phyloP scores from a whole-genome alignment of 2,888 invertebrate species.

The Synergus japonicus region DNA sequence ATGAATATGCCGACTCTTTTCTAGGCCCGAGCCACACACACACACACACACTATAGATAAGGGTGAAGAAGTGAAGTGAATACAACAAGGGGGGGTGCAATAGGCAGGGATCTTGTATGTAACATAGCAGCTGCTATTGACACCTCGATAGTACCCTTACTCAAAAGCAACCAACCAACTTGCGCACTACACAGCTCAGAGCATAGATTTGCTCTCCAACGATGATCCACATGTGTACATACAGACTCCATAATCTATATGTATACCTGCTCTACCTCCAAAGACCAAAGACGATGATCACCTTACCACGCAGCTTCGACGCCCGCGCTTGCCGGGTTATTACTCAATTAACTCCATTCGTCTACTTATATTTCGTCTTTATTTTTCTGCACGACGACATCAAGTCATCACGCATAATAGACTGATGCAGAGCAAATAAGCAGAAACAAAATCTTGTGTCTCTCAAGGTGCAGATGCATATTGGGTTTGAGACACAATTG shows the following conservation, averaged over 20 bases:
- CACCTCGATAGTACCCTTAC: constrained; percentile 76
- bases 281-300: background rate
- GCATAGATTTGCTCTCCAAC: constrained; percentile 57
- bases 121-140: constrained; percentile 77
- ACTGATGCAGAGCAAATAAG: too few species aligned
- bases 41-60: too few species aligned
- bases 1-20: constrained; percentile 66
- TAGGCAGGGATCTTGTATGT: constrained; percentile 72
- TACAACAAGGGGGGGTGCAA: constrained; percentile 67
- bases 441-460: too few species aligned
- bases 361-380: too few species aligned
- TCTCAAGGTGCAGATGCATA: too few species aligned
- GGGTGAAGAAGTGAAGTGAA: constrained; percentile 74
- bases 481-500: too few species aligned
- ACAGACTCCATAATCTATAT: constrained; percentile 4
- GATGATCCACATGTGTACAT: constrained; percentile 36
- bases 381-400: too few species aligned
- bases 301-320: constrained; percentile 19
- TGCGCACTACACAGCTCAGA: constrained; percentile 59
- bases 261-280: constrained; percentile 1
- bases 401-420: too few species aligned
- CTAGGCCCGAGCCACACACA: constrained; percentile 63
- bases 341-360: background rate
- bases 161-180: constrained; percentile 74
- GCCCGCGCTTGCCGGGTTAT: background rate